Base-by-base conservation (phyloP, 2,797 vertebrate genomes). In the Anguilla marmorata region DNA sequence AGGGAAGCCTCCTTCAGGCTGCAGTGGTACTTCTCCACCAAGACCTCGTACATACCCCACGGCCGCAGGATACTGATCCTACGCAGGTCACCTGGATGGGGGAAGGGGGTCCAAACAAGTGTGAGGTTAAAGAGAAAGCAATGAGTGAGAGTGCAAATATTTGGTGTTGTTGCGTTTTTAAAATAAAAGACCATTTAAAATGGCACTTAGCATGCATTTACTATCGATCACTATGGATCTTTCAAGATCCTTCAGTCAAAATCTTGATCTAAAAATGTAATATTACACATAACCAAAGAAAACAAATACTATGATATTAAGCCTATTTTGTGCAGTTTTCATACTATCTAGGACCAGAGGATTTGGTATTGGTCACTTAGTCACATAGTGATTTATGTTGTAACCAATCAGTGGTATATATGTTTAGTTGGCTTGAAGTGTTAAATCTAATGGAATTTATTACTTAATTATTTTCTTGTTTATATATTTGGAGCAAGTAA, bases 1-100 rank as follows among this genome's bases (percentile, higher is more conserved):
- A 91, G 86, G 9, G 94, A 86, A 0, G 94, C 96, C 0, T 96
- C 94, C 8, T 92, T 92, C 58, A 94, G 89, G 2, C 90, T 89
- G 93, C 97, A 96, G 88, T 95, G 91, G 90, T 97, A 97, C 87
- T 96, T 96, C 90, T 96, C 96, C 9, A 94, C 91, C 89, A 98
- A 94, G 69, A 96, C 88, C 72, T 95, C 93, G 14, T 93, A 96
- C 9, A 97, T 94, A 16, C 95, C 94, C 89, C 96, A 96, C 30
- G 94, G 92, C 74, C 66, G 93, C 60, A 97, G 94, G 0, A 91
- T 89, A 85, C 94, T 92, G 4, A 97, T 91, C 56, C 90, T 93
- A 84, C 90, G 93, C 1, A 97, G 95, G 14, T 97, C 95, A 84
- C 97, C 97, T 98, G 87, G n/a, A 69, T 37, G 45, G 63, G 89